phyloP scores from a whole-genome alignment of 1,140 invertebrate genomes.

The Drosophila grimshawi region DNA sequence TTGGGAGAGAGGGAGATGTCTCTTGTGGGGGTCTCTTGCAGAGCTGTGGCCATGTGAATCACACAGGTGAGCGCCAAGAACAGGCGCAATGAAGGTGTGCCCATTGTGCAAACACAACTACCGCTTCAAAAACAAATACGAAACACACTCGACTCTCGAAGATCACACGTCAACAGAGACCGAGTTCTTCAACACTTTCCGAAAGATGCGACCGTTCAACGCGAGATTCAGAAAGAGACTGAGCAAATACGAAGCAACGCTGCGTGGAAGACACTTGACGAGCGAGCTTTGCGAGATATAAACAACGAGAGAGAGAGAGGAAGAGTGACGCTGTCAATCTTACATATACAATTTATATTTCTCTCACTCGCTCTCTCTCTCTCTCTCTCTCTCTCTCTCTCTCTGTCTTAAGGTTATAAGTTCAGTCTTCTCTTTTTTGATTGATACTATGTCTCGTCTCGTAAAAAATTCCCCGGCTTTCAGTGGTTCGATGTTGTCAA shows the following conservation, averaged over 20 bases:
- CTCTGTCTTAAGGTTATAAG: neutral
- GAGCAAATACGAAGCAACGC: slow-evolving; percentile 5
- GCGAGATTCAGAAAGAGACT: slow-evolving; percentile 45
- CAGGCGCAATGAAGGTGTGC: slow-evolving; percentile 11
- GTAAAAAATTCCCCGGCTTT: slow-evolving; percentile 36
- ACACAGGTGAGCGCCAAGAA: slow-evolving; percentile 11
- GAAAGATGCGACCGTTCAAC: slow-evolving; percentile 35
- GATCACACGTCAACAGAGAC: neutral
- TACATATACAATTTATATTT: too few species aligned
- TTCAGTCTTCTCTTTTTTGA: slow-evolving; percentile 44
- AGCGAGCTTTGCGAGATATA: slow-evolving; percentile 7
- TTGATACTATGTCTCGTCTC: slow-evolving; percentile 39
- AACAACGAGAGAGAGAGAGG: neutral
- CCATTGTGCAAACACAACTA: slow-evolving; percentile 4
- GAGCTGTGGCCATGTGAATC: neutral
- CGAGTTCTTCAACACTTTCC: neutral
- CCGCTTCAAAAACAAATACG: neutral
- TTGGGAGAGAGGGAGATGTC: neutral
- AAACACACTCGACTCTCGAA: neutral
- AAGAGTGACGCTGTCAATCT: neutral
- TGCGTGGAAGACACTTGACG: slow-evolving; percentile 11
- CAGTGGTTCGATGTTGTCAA: slow-evolving; percentile 46
- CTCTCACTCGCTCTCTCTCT: neutral
- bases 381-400: neutral
- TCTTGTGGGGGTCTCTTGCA: neutral